Evolutionary conservation across 1,140 invertebrate species (phyloP).

Genomic region (Zaprionus capensis): DNA sequence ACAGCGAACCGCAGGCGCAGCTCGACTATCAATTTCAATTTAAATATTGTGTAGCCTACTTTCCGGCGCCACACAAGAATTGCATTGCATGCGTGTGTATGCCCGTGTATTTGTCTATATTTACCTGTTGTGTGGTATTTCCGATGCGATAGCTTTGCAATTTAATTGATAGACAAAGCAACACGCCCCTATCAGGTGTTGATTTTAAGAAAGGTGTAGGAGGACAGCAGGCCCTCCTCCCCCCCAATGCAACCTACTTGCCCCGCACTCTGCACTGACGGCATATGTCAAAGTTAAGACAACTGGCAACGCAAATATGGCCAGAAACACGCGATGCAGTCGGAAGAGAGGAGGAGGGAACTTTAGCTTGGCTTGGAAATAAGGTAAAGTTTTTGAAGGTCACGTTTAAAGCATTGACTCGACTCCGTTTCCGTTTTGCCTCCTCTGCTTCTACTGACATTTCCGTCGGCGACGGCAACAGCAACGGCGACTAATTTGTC

Average conservation of each 20-base stretch:
- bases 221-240: neutral
- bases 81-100: slow-evolving; percentile 40
- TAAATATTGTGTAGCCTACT: slow-evolving; percentile 71
- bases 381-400: slow-evolving; percentile 53
- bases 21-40: slow-evolving; percentile 77
- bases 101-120: slow-evolving; percentile 22
- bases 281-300: slow-evolving; percentile 80
- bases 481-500: slow-evolving; percentile 65
- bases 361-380: neutral
- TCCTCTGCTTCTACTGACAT: slow-evolving; percentile 49
- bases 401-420: slow-evolving; percentile 59
- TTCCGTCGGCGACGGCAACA: slow-evolving; percentile 43
- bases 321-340: slow-evolving; percentile 65
- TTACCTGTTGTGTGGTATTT: slow-evolving; percentile 58
- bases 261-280: slow-evolving; percentile 21
- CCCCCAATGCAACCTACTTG: neutral
- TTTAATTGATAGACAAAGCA: slow-evolving; percentile 74
- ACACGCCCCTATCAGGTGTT: slow-evolving; percentile 53
- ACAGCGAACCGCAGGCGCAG: slow-evolving; percentile 60
- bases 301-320: slow-evolving; percentile 76
- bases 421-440: slow-evolving; percentile 23
- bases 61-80: slow-evolving; percentile 33
- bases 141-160: slow-evolving; percentile 46
- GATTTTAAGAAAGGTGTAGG: slow-evolving; percentile 36
- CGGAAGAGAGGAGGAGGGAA: slow-evolving; percentile 16